Conservation (phyloP, 2,113 vertebrate genomes). For the Ciconia maguari region DNA sequence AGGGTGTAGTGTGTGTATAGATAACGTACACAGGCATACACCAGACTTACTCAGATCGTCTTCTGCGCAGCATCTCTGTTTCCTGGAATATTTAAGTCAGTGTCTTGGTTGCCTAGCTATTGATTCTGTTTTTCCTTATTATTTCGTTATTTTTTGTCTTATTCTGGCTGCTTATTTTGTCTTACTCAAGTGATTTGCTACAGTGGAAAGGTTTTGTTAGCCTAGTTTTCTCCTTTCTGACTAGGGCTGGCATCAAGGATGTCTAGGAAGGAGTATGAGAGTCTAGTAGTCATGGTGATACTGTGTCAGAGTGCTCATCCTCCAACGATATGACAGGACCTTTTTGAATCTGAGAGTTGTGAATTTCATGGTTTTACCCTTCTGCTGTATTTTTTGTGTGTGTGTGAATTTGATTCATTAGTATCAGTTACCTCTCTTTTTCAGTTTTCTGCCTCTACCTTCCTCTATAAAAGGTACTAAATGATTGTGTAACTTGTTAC, state of each 20-base stretch:
- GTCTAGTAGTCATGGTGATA: too few relatives aligned
- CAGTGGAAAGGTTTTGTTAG: neutral
- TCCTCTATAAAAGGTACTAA: neutral
- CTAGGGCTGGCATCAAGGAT: neutral
- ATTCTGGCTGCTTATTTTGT: neutral
- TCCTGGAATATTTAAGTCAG: neutral
- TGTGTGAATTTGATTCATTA: neutral
- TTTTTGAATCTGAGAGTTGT: neutral
- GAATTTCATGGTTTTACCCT: neutral
- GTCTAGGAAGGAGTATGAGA: neutral
- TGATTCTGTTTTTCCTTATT: neutral
- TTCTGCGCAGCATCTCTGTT: neutral
- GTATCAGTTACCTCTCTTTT: neutral
- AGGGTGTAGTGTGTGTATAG: neutral
- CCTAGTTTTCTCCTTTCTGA: neutral
- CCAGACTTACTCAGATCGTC: neutral
- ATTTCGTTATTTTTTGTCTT: neutral
- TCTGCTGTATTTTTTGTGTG: neutral
- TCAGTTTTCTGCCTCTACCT: neutral
- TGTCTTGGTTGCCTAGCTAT: neutral
- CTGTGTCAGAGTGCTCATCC: neutral
- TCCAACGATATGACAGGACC: neutral
- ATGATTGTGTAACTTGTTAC: neutral
- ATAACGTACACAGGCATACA: fast-evolving
- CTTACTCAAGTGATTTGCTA: neutral